These are phyloP conservation scores for Rhaphigaster nebulosa DNA, from an alignment of 2,888 invertebrate genomes.

Conservation along the genomic window DNA sequence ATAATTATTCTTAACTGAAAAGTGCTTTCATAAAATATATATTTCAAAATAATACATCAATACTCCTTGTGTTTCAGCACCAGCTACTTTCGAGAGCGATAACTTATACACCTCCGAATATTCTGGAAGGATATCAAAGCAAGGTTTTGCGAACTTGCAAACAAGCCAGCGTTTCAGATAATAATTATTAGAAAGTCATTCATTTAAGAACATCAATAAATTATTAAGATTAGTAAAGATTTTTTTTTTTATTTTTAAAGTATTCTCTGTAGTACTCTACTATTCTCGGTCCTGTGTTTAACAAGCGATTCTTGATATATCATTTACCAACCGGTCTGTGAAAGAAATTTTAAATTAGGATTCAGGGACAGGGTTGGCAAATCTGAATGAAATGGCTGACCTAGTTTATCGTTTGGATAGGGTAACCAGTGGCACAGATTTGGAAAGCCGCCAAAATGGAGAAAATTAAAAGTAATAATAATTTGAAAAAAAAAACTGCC, in stretches of 20 bases:
- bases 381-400: conserved; percentile 10
- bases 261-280: too few relatives aligned
- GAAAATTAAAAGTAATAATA: conserved; percentile 28
- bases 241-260: background rate
- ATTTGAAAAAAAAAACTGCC: background rate
- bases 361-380: background rate
- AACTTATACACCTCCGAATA: conserved; percentile 20
- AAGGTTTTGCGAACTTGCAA: background rate
- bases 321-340: background rate
- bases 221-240: background rate
- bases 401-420: background rate
- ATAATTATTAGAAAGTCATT: background rate
- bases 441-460: background rate
- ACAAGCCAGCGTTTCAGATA: conserved; percentile 32
- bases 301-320: background rate
- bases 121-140: conserved; percentile 14
- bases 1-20: too few relatives aligned
- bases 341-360: background rate
- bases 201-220: background rate
- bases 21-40: background rate
- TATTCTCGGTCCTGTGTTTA: background rate
- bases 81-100: background rate
- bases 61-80: background rate
- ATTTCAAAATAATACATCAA: background rate
- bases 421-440: background rate